Evolutionary conservation across 1,140 invertebrate species (phyloP), one percentile per base, ranked within the genome.

Genomic region (Gerris buenoi): DNA sequence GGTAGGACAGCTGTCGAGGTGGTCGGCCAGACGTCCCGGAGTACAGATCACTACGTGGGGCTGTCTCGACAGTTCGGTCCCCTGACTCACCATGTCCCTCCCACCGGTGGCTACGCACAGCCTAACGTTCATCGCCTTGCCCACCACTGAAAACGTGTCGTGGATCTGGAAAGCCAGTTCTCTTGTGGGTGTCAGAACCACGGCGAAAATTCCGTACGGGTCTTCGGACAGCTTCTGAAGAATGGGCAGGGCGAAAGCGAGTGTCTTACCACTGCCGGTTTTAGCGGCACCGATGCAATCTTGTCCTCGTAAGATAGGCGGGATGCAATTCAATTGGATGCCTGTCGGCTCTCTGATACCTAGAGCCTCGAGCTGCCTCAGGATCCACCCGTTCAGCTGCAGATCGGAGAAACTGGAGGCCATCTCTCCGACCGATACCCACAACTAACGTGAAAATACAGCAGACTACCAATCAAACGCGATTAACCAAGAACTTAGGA

Each of bases 221-320:
- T 94, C 93, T 75, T 95, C 88, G 69, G 90, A 86, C 18, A 98
- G 79, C 70, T 88, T 85, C 76, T 98, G 92, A 63, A 99, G 77
- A 73, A 99, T 95, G 0, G 97, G 97, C 23, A 99, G 74, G 2
- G 92, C 93, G 85, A 98, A 99, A 0, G 95, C 91, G 73, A 96
- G 86, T 2, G 96, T 98, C 83, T 99, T 99, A 33, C 97, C 97
- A 65, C 93, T 97, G 25, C 96, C 97, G 33, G 97, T 98, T 81
- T 97, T 95, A 1, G 95, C 94, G 71, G 93, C 88, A 18, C 94
- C 95, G 74, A 98, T 94, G 66, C 93, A 89, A 81, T 98, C 92
- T 73, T 85, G 80, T 0, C 93, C 93, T 70, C 80, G 71, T 59
- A 97, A 77, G 71, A 97, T 93, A 28, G 83, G 77, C 46, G 89